Conservation (phyloP, 2,113 vertebrate species). For the Odontophorus gujanensis region DNA sequence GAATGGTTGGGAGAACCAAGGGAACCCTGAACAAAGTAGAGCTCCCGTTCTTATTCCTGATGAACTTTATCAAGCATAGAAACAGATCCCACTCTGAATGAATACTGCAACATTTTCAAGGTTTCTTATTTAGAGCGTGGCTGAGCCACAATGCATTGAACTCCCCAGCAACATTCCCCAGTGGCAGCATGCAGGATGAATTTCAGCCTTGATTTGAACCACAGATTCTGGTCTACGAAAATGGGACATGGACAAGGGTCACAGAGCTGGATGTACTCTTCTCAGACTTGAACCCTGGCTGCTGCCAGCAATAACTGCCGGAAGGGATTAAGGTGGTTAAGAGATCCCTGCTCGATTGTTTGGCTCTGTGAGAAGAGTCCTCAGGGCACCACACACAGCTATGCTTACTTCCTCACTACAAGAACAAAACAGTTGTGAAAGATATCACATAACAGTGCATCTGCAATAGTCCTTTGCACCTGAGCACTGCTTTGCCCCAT, state of each 20-base stretch:
- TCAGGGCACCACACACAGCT: not conserved
- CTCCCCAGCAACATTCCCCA: not conserved
- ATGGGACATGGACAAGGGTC: not conserved
- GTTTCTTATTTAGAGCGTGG: not conserved
- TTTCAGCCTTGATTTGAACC: not conserved
- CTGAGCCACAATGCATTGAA: not conserved
- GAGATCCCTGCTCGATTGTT: slow-evolving; percentile 6
- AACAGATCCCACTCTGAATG: not conserved
- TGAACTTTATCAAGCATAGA: not conserved
- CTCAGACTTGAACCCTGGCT: not conserved
- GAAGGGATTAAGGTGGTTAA: not conserved
- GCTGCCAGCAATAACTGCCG: not conserved
- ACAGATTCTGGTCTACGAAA: not conserved
- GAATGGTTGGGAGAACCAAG: not conserved
- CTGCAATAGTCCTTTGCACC: not conserved
- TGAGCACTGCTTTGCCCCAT: not conserved
- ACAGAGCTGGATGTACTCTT: not conserved
- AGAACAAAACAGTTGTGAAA: not conserved
- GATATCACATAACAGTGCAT: not conserved
- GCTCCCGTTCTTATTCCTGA: not conserved
- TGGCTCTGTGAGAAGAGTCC: not conserved
- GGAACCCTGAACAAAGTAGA: not conserved
- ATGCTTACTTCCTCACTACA: not conserved
- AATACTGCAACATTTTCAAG: fast-evolving
- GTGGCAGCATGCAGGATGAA: not conserved